A percentile compares a stretch with the other conserved stretches of the same genome.
These are phyloP conservation scores for Drosophila emarginata DNA, from an alignment of 2,888 invertebrate genomes.

Conservation along the genomic window DNA sequence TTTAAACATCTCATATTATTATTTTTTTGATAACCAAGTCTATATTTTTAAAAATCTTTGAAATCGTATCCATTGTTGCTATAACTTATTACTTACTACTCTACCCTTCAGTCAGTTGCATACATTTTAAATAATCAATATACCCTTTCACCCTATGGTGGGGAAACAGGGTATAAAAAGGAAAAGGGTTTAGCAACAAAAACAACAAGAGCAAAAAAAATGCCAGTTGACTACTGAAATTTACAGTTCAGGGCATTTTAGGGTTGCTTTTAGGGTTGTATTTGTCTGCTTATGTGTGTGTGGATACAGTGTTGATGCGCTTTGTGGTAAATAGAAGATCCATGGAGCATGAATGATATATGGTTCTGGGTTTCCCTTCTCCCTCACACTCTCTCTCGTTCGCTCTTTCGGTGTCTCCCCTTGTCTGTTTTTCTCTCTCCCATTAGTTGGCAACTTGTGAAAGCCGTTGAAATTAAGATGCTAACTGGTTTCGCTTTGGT, in stretches of 20 bases:
- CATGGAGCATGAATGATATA: slow-evolving; percentile 16
- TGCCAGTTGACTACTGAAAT: slow-evolving; percentile 44
- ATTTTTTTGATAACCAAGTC: no score
- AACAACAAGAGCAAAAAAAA: slow-evolving; percentile 18
- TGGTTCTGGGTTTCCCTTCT: neutral
- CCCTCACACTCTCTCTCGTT: neutral
- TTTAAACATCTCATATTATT: no score
- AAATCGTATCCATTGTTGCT: no score
- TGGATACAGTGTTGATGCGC: slow-evolving; percentile 12
- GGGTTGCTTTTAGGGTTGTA: slow-evolving; percentile 34
- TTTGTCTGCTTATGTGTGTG: neutral
- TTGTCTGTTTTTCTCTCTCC: neutral
- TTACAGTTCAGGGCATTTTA: slow-evolving; percentile 61
- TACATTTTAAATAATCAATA: neutral
- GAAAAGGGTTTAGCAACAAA: slow-evolving; percentile 4
- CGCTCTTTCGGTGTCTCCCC: neutral
- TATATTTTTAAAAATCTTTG: no score
- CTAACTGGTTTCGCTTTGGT: slow-evolving; percentile 9
- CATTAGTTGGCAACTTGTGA: slow-evolving; percentile 7
- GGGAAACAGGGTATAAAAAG: slow-evolving; percentile 2
- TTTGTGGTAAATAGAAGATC: slow-evolving; percentile 13
- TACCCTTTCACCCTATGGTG: neutral
- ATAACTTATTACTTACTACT: neutral
- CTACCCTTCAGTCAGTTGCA: neutral
- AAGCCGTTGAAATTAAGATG: slow-evolving; percentile 12